Evolutionary conservation across 2,888 invertebrate genomes (phyloP).

Genomic region (Hirtodrosophila alboralis): DNA sequence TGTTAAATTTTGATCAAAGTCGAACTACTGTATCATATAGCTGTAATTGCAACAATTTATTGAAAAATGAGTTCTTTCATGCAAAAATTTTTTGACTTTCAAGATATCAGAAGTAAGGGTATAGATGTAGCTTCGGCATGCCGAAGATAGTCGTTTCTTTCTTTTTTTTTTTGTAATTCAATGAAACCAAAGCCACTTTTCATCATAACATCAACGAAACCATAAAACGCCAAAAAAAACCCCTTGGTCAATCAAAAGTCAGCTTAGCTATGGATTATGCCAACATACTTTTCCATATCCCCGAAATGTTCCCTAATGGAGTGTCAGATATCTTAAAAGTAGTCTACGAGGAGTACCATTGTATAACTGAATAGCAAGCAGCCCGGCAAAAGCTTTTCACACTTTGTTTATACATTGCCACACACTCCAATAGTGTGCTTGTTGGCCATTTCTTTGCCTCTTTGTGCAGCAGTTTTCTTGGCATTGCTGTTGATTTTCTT

Average conservation of each 20-base stretch:
- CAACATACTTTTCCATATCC: constrained; percentile 13
- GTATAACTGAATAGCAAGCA: constrained; percentile 11
- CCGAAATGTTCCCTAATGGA: neutral
- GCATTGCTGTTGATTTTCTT: constrained; percentile 3
- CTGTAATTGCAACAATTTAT: no score
- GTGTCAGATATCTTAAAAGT: neutral
- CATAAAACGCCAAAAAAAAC: constrained; percentile 12
- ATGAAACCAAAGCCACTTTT: constrained; percentile 12
- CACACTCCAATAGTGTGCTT: neutral
- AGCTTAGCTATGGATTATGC: constrained; percentile 37
- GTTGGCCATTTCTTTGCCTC: constrained; percentile 7
- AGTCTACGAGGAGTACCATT: no score
- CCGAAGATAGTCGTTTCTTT: no score
- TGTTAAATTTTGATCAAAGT: no score
- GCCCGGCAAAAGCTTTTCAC: constrained; percentile 28
- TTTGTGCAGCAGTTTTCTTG: constrained; percentile 5
- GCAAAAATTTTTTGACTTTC: no score
- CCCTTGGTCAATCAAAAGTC: constrained; percentile 52
- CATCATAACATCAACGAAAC: constrained; percentile 25
- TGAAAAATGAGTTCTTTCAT: no score
- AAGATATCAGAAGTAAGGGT: no score
- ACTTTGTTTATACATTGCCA: constrained; percentile 39
- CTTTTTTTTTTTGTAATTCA: constrained; percentile 27
- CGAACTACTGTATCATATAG: no score
- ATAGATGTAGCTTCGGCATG: no score